Base-by-base conservation (phyloP, 2,888 invertebrate species). In the Eilema caniola region DNA sequence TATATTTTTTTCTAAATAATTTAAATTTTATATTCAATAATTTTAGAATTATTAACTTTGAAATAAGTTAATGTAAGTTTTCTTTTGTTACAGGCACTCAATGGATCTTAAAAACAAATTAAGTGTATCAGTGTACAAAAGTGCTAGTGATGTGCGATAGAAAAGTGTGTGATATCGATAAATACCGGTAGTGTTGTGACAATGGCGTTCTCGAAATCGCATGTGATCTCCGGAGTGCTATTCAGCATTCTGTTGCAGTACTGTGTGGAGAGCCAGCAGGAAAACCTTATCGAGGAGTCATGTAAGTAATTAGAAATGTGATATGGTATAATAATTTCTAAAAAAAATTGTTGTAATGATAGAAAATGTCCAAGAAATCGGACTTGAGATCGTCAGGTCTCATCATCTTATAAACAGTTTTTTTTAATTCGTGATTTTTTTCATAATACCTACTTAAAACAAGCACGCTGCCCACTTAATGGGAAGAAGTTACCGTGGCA, bases 281-380 rank as follows among this genome's bases (percentile, higher is more conserved):
- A 94, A 79, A 91, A 92, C 37, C 88, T 94, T 10, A 90, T 94
- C 63, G 94, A 94, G 76, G 94, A 94, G 81, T 93, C 94, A 89
- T 88, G 94, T 94, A 67, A 90, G 93, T 89, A 70, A 2, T 53
- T 71, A 57, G 31, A 31, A 23, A 11, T 57, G 2, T 28, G 5
- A 28, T n/a, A n/a, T n/a, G 8, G 1, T 10, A 12, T 47, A 53
- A 53, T 41, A 41, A 16, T 14, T 14, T 41, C 1, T 16, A 4
- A n/a, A n/a, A n/a, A n/a, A n/a, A n/a, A n/a, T n/a, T n/a, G n/a
- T n/a, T n/a, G n/a, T n/a, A n/a, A n/a, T n/a, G n/a, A n/a, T n/a
- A n/a, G n/a, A n/a, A n/a, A n/a, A n/a, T n/a, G n/a, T n/a, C n/a
- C n/a, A n/a, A n/a, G n/a, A n/a, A n/a, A n/a, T n/a, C n/a, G n/a